A percentile compares a stretch with the other conserved stretches of the same genome.
phyloP scores from a whole-genome alignment of 2,113 vertebrate species.

The Microcebus tavaratra region DNA sequence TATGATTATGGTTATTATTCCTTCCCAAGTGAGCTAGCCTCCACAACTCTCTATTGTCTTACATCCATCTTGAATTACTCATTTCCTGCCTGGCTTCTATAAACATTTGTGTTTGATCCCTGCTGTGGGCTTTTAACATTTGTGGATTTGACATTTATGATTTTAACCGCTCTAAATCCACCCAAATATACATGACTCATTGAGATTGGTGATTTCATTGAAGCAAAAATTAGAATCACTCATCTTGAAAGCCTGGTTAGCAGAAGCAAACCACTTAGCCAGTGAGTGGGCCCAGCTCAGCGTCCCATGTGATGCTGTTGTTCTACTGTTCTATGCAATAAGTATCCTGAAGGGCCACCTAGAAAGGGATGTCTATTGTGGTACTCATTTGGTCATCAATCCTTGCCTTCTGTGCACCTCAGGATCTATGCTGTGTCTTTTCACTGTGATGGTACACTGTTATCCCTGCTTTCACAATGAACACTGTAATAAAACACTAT shows the following conservation, averaged over 20 bases:
- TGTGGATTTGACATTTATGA: conserved; percentile 52
- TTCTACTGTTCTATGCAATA: not conserved
- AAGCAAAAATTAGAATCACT: conserved; percentile 39
- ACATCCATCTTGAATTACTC: conserved; percentile 23
- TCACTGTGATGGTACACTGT: not conserved
- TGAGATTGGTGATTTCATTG: conserved; percentile 41
- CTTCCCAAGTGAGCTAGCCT: conserved; percentile 35
- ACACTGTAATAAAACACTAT: not conserved
- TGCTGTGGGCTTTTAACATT: conserved; percentile 43
- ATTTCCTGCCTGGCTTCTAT: conserved; percentile 37
- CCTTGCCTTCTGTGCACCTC: not conserved
- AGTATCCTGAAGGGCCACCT: not conserved
- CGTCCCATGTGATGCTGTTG: not conserved
- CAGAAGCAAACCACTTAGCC: not conserved
- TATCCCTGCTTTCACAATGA: not conserved
- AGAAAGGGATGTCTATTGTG: not conserved
- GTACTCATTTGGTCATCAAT: not conserved
- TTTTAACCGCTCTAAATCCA: conserved; percentile 15
- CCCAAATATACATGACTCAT: conserved; percentile 39
- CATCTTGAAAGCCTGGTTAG: not conserved
- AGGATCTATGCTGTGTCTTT: not conserved
- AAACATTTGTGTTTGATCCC: conserved; percentile 48
- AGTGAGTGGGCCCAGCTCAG: not conserved
- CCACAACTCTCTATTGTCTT: conserved; percentile 9
- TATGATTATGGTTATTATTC: not conserved